These are phyloP conservation scores for Heterodera schachtii DNA, from an alignment of 1,140 invertebrate genomes.

Conservation along the genomic window DNA sequence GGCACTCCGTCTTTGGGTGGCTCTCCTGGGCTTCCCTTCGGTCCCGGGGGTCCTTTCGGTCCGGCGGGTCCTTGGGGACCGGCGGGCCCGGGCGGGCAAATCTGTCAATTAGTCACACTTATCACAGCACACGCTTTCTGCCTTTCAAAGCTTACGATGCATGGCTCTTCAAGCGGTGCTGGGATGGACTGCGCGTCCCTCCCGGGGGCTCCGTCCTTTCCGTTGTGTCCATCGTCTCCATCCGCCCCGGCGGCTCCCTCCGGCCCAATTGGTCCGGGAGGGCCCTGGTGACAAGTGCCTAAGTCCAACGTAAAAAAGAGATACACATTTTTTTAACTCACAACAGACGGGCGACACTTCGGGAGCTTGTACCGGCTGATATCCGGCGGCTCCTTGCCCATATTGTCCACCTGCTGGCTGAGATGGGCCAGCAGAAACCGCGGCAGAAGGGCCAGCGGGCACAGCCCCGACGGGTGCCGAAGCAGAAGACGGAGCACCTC, in stretches of 20 bases:
- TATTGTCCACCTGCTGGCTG: constrained; percentile 33
- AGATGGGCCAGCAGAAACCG: constrained; percentile 2
- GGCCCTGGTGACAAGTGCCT: constrained; percentile 59
- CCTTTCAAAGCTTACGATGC: constrained; percentile 43
- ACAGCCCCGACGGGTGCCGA: constrained; percentile 26
- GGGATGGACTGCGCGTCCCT: constrained; percentile 59
- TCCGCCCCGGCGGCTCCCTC: constrained; percentile 54
- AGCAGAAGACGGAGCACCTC: constrained; percentile 22
- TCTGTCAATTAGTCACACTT: neutral
- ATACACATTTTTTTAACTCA: neutral
- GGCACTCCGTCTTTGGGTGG: constrained; percentile 48
- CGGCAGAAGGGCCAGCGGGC: constrained; percentile 18
- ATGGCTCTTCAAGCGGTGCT: constrained; percentile 54
- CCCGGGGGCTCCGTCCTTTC: constrained; percentile 61
- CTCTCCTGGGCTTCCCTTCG: constrained; percentile 51
- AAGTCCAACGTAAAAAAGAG: neutral
- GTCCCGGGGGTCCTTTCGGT: constrained; percentile 52
- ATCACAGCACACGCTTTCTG: neutral
- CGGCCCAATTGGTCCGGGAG: constrained; percentile 57
- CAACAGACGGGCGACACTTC: constrained; percentile 65
- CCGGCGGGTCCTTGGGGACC: constrained; percentile 58
- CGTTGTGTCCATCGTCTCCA: constrained; percentile 61
- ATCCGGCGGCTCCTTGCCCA: constrained; percentile 35
- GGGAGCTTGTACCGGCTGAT: constrained; percentile 56
- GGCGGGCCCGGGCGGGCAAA: constrained; percentile 60